These are phyloP conservation scores for Adelphocoris suturalis DNA, from an alignment of 2,888 invertebrate genomes.

Conservation along the genomic window DNA sequence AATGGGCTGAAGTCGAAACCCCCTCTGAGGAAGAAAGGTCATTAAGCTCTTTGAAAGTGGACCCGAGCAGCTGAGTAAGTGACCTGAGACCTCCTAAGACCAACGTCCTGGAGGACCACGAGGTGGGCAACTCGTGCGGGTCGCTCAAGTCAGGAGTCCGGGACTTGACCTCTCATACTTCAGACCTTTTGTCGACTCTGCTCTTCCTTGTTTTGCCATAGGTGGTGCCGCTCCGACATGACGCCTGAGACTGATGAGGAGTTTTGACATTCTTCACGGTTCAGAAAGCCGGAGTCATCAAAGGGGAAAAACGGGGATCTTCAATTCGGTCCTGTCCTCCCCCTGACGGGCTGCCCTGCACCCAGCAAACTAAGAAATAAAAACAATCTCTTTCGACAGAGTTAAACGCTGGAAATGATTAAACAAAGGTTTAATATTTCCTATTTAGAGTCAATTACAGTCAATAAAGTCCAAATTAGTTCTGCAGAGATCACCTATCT, in stretches of 20 bases:
- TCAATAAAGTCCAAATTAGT: no score
- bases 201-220: slow-evolving; percentile 12
- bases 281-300: background rate
- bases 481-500: no score
- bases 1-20: background rate
- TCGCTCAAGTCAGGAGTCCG: slow-evolving; percentile 26
- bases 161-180: slow-evolving; percentile 28
- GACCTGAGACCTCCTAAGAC: background rate
- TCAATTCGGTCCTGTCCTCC: no score
- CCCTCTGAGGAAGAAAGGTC: background rate
- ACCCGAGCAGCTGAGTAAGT: background rate
- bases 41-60: slow-evolving; percentile 1
- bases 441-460: no score
- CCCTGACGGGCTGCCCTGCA: no score
- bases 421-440: no score
- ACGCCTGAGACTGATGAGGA: background rate
- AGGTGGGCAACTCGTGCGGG: slow-evolving; percentile 28
- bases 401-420: no score
- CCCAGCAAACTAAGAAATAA: no score
- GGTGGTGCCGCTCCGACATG: slow-evolving; percentile 27
- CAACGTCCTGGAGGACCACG: background rate
- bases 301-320: background rate
- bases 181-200: slow-evolving; percentile 9
- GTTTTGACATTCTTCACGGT: background rate
- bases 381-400: no score